Base-by-base conservation (phyloP, 2,113 vertebrate genomes). In the Notothenia rossii region DNA sequence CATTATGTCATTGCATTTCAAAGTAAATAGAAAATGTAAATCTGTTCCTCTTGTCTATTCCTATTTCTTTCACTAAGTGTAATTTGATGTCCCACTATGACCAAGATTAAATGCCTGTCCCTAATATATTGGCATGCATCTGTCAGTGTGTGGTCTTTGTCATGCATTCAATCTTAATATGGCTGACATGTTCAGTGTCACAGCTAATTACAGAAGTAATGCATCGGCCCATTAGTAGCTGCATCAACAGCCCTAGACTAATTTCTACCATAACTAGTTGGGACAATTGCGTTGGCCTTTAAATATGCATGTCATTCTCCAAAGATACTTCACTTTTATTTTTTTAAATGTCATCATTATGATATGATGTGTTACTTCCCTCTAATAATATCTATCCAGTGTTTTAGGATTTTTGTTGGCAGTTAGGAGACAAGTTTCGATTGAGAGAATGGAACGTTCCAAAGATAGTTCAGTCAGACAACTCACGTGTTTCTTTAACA, bases 131-230 rank as follows among this genome's bases (percentile, higher is more conserved):
- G 79, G 78, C 83, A 82, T 85, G 59, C 66, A 77, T 89, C 84
- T 86, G 69, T 90, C 82, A 80, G 61, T 67, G 68, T 65, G 74
- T 80, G 66, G 73, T 83, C 83, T 90, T 86, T 86, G 90, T 91
- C 87, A 86, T 86, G 84, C 79, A 86, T 86, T 94, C 86, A 87
- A 86, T 92, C 89, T 88, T 83, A 89, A 92, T 92, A 66, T 89
- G 84, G 58, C 86, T 86, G 85, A 92, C 83, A 86, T 92, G 92
- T 91, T 89, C 61, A 67, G 76, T 88, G 90, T 91, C 88, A 72
- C 77, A 78, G 83, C 65, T 90, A 92, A 94, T 94, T 92, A 92
- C 50, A 60, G 36, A 80, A 88, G 72, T 88, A 92, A 92, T 90
- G 85, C 75, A 84, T 86, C 62, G 48, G 66, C 53, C 72, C 69